Evolutionary conservation across 2,797 vertebrate species (phyloP).

Genomic region (Amblyopsis hoosieri): DNA sequence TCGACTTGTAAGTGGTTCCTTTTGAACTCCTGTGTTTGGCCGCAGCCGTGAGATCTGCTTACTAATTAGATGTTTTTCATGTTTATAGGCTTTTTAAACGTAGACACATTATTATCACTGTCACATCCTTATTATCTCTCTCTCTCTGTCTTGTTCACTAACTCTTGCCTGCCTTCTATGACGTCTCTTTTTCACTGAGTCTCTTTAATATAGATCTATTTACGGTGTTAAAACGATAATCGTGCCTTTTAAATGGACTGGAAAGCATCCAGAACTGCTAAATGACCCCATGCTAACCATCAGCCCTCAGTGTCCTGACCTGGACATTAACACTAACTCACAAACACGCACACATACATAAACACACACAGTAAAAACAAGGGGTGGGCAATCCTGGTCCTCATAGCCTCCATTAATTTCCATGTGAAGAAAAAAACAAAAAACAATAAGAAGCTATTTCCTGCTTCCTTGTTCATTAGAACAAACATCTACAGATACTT

Average conservation of each 20-base stretch:
- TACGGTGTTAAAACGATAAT: no score
- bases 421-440: conserved; percentile 8
- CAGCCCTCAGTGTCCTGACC: not conserved
- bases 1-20: conserved; percentile 89
- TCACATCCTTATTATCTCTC: not conserved
- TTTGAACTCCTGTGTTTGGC: not conserved
- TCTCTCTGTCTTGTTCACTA: not conserved
- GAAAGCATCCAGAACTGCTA: no score
- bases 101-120: no score
- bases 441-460: conserved; percentile 2
- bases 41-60: not conserved
- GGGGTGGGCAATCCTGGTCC: no score
- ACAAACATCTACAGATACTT: not conserved
- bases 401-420: conserved; percentile 4
- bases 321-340: not conserved
- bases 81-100: not conserved
- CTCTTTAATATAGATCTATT: conserved; percentile 1
- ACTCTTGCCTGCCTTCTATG: not conserved
- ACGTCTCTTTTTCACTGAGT: not conserved
- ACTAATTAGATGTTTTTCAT: not conserved
- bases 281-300: not conserved
- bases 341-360: not conserved
- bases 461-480: conserved; percentile 1
- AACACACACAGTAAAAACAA: not conserved
- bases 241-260: no score